Percentiles rank a stretch among this genome's conserved stretches.
Evolutionary conservation across 2,888 invertebrate species (phyloP).

Genomic region (Buathra laborator): DNA sequence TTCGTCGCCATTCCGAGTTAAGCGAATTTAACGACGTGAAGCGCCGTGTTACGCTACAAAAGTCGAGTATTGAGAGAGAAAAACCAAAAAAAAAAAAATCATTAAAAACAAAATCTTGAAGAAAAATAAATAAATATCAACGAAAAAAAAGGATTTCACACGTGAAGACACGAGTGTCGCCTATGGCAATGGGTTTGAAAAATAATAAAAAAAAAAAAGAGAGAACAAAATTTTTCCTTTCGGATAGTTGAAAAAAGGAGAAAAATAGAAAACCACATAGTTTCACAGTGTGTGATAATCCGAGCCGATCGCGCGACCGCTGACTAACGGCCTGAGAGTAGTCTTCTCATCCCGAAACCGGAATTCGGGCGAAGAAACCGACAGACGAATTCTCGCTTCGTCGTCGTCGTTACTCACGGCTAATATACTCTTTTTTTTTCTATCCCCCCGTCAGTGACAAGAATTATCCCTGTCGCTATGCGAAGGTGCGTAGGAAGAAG

Average conservation of each 20-base stretch:
- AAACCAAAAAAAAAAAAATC: constrained; percentile 12
- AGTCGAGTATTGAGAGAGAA: background rate
- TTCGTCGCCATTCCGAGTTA: constrained; percentile 64
- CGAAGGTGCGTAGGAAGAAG: constrained; percentile 16
- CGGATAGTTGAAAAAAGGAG: background rate
- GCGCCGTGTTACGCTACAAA: constrained; percentile 28
- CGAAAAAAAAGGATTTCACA: background rate
- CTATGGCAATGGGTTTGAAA: background rate
- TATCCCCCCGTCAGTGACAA: constrained; percentile 26
- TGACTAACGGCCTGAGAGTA: background rate
- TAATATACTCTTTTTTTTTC: constrained; percentile 18
- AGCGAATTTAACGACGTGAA: constrained; percentile 60
- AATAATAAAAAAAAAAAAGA: background rate
- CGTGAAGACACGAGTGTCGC: constrained; percentile 5
- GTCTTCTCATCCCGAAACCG: background rate
- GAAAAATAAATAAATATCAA: background rate
- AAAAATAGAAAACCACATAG: constrained; percentile 6
- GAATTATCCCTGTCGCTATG: constrained; percentile 14
- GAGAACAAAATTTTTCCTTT: background rate
- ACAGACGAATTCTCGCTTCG: background rate
- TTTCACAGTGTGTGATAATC: background rate
- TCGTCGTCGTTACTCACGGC: constrained; percentile 15
- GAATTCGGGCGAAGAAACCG: background rate
- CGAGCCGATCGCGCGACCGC: background rate
- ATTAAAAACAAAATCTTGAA: background rate